These are phyloP conservation scores for Myrmecophaga tridactyla DNA, from an alignment of 2,113 vertebrate species.

Conservation along the genomic window DNA sequence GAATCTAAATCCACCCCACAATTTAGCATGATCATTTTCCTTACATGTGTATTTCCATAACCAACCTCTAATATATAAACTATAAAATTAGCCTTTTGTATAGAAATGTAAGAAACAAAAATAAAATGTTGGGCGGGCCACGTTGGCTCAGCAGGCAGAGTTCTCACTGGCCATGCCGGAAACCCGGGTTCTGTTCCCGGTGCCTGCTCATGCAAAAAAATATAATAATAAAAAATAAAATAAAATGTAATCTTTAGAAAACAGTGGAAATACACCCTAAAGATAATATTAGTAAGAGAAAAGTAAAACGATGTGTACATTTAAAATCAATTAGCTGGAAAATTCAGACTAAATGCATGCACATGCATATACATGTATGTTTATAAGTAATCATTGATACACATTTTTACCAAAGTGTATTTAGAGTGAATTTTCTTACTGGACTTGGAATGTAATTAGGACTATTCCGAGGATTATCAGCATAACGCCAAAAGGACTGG, in stretches of 20 bases:
- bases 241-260: neutral
- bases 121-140: too few species aligned
- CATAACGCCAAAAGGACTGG: neutral
- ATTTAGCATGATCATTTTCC: neutral
- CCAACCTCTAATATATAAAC: neutral
- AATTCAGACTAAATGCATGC: neutral
- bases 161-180: too few species aligned
- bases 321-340: neutral
- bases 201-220: too few species aligned
- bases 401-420: neutral
- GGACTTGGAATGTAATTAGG: neutral
- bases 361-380: too few species aligned
- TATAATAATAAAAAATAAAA: too few species aligned
- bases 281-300: slow-evolving; percentile 22
- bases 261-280: neutral
- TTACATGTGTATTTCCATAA: neutral
- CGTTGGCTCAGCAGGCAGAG: too few species aligned
- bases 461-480: neutral
- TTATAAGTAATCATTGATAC: neutral
- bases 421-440: neutral
- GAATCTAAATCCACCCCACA: neutral
- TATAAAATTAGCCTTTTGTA: neutral
- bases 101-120: neutral
- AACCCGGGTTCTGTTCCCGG: too few species aligned
- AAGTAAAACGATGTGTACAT: neutral